Evolutionary conservation across 2,888 invertebrate genomes (phyloP), one percentile per base, ranked within the genome.

Genomic region (Cheilosia vulpina): DNA sequence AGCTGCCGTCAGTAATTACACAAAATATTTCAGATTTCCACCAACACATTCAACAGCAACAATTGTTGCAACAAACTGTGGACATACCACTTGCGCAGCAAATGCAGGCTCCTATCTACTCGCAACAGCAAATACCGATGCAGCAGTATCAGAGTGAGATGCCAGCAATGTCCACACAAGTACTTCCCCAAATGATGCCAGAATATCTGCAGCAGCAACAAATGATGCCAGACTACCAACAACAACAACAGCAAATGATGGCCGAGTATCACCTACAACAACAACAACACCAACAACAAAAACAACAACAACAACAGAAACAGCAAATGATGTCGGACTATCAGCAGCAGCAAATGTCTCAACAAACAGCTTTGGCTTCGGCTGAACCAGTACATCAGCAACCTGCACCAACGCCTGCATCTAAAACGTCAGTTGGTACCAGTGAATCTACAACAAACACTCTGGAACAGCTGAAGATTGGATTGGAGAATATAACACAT

Each of bases 401-500:
- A 21, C 34, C 31, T 15, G 68, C 45, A 13, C 41, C 66, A 34
- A 15, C 24, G 0, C n/a, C 53, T 0, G 50, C 45, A 1, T 38
- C 58, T 11, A 87, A 85, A 31, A 52, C 63, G 0, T 72, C 76
- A 17, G 21, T 62, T 43, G 68, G 71, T 9, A 9, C 55, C 7
- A 62, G 80, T 41, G 19, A 88, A 78, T 87, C 88, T 52, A 71
- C 87, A 85, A 93, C 93, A 57, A 93, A 93, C 79, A 94, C 94
- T 0, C 89, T 94, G 47, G 94, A 94, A 84, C 94, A 94, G 87
- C 89, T 94, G 3, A 94, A 94, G 89, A 94, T 94, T 73, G 94
- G 93, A 73, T 89, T 94, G 45, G 94, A 94, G 87, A 94, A 94
- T 85, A 92, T 94, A 72, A 94, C 94, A 34, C 93, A 94, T 82